These are phyloP conservation scores for Cantharis nigra DNA, from an alignment of 2,888 invertebrate species.

Conservation along the genomic window DNA sequence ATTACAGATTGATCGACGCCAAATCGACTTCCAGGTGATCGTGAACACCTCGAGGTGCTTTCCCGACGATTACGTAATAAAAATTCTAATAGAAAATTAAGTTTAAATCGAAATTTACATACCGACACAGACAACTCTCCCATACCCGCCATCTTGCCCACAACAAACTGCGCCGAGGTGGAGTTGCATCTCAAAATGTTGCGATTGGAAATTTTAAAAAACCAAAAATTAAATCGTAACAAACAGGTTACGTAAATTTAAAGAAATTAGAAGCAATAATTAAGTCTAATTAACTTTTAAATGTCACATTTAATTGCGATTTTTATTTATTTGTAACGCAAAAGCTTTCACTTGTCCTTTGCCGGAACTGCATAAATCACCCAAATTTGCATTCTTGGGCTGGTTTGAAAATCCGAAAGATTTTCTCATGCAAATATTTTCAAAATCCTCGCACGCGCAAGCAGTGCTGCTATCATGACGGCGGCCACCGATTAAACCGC, in stretches of 20 bases:
- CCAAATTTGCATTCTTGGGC: not conserved
- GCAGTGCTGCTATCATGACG: not conserved
- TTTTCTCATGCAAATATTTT: too few species aligned
- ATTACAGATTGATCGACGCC: not conserved
- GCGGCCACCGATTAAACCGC: not conserved
- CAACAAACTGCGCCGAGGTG: conserved; percentile 42
- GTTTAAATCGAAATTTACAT: conserved; percentile 36
- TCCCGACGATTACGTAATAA: not conserved
- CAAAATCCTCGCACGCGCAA: not conserved
- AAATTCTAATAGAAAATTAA: not conserved
- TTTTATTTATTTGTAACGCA: not conserved
- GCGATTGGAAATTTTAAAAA: not conserved
- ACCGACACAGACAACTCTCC: conserved; percentile 50
- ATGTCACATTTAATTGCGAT: not conserved
- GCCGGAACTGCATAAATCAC: not conserved
- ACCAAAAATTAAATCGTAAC: not conserved
- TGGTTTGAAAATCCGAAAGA: not conserved
- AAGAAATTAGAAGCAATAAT: not conserved
- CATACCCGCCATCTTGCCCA: conserved; percentile 49
- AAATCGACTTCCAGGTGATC: not conserved
- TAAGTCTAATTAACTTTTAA: not conserved
- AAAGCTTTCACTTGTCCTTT: not conserved
- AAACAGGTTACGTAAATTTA: not conserved
- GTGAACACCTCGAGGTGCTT: not conserved
- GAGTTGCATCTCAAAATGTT: not conserved